Evolutionary conservation across 2,113 vertebrate genomes (phyloP), one percentile per base, ranked within the genome.

Genomic region (Tyto alba): DNA sequence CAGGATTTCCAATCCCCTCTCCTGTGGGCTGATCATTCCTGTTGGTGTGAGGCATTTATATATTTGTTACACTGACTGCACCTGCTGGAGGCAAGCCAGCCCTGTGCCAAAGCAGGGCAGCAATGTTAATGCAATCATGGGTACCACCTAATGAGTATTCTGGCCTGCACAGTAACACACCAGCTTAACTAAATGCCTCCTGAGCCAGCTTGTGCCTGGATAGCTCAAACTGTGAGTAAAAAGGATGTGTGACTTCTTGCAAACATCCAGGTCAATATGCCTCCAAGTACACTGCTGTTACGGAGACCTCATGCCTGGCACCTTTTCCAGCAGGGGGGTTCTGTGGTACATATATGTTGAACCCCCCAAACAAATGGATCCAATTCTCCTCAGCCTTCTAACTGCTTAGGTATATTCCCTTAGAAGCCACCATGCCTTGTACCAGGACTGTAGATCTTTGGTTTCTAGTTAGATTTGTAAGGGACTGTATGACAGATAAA

Each of bases 31-130:
- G 4, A 19, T 57, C 38, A 6, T 30, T 56, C 63, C 21, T 34
- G 23, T 1, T 32, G 22, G 40, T 47, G 59, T 0, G 9, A 73
- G 43, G 47, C 10, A 3, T 32, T 55, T 2, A 0, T 11, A 1
- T 27, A 34, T 77, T 47, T 80, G 26, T 59, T 43, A n/a, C 45
- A 17, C 13, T 32, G 73, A 32, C 36, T 34, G 38, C 16, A 67
- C 30, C 69, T 67, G 41, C 75, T 14, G 47, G 34, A 68, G 62
- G 9, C 0, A 17, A 79, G 55, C 29, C 55, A 88, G 38, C 16
- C 45, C 73, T 2, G 2, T 53, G 34, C 50, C 0, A 0, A 38
- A 47, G n/a, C 3, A 40, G 48, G 36, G 30, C 72, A 94, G 48
- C 34, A 66, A 45, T 14, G 10, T 43, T 38, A 78, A 40, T 11